These are phyloP conservation scores for Vulpes lagopus DNA, from an alignment of 2,113 vertebrate species.

Conservation along the genomic window DNA sequence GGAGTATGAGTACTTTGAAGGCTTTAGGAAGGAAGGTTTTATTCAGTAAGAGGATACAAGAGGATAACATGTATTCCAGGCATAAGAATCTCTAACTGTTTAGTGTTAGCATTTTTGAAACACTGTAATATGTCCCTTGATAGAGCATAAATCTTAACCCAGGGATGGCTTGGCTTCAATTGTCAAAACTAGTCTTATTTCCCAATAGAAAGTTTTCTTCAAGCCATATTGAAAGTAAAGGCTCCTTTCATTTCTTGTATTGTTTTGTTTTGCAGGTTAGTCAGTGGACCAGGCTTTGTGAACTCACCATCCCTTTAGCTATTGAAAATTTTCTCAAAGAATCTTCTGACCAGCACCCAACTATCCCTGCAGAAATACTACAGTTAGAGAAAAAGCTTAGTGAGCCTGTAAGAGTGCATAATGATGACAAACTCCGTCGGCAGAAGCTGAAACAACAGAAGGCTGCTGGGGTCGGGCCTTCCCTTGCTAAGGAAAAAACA, in stretches of 20 bases:
- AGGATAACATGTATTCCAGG: not conserved
- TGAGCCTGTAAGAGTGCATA: conserved; percentile 96
- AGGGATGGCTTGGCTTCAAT: not conserved
- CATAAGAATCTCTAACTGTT: not conserved
- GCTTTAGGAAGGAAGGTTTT: not conserved
- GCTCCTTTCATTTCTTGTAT: conserved; percentile 1
- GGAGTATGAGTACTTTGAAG: not conserved
- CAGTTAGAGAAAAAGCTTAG: conserved; percentile 93
- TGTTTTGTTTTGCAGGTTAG: conserved; percentile 91
- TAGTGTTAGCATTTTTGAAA: not conserved
- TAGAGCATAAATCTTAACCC: not conserved
- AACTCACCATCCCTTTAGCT: conserved; percentile 94
- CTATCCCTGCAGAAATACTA: conserved; percentile 91
- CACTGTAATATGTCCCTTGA: not conserved
- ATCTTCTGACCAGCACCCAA: conserved; percentile 73
- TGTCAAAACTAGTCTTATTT: not conserved
- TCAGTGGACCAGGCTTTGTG: conserved; percentile 97
- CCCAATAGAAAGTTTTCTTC: not conserved
- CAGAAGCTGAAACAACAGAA: conserved; percentile 94
- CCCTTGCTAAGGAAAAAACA: not conserved
- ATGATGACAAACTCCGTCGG: conserved; percentile 97
- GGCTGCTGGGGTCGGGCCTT: not conserved
- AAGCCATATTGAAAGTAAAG: not conserved
- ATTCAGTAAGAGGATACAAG: not conserved
- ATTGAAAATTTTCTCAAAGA: conserved; percentile 91